Conservation (phyloP, 2,113 vertebrate species). For the Leptobrachium ailaonicum region DNA sequence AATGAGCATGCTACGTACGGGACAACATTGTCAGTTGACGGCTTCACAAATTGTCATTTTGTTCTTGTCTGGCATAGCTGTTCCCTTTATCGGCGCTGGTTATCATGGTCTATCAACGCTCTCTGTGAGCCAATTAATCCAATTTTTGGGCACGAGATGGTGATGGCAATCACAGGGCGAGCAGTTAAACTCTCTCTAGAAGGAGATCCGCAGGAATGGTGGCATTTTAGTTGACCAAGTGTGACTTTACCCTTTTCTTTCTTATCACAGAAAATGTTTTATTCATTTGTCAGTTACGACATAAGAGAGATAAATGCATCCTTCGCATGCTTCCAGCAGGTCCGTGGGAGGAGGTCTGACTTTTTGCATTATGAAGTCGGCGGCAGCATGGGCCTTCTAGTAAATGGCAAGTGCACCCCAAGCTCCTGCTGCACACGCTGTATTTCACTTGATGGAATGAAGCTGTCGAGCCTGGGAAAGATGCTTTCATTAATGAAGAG, state of each 20-base stretch:
- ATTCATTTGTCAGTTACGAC: neutral
- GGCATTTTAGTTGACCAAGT: neutral
- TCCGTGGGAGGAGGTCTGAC: too few species aligned
- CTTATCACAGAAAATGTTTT: neutral
- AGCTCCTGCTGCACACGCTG: neutral
- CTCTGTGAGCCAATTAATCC: neutral
- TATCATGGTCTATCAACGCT: neutral
- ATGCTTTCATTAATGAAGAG: neutral
- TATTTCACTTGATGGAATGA: neutral
- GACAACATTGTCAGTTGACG: neutral
- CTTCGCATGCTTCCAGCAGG: neutral
- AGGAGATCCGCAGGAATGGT: neutral
- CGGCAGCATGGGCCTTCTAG: neutral
- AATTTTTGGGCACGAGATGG: neutral
- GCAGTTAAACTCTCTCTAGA: neutral
- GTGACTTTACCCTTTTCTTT: neutral
- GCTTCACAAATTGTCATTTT: neutral
- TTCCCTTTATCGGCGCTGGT: neutral
- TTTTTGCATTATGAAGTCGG: neutral
- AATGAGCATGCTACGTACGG: too few species aligned
- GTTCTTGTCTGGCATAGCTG: too few species aligned
- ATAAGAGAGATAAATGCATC: neutral
- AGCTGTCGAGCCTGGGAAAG: neutral
- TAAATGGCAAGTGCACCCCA: neutral
- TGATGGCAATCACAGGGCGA: neutral